Base-by-base conservation (phyloP, 2,888 invertebrate genomes). In the Palloptera scutellata region DNA sequence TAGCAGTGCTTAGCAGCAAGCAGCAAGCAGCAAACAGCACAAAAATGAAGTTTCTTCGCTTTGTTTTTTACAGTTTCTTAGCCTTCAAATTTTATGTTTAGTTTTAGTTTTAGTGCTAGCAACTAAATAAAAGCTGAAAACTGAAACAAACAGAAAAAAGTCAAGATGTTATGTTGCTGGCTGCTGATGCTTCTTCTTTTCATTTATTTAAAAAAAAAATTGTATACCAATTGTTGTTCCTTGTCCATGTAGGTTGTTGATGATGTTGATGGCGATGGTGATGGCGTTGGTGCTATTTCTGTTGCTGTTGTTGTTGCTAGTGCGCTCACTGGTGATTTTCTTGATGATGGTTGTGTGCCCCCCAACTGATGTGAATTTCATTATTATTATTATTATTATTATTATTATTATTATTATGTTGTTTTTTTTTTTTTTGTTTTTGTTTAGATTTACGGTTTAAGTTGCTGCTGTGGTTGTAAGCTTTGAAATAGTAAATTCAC, bases 331-430 rank as follows among this genome's bases (percentile, higher is more conserved):
- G 30, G 30, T 30, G 30, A 30, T 30, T 30, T 30, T 30, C 30
- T 30, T 30, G 30, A 30, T 30, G 30, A 30, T 30, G 30, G 30
- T 30, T 30, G 30, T 17, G 20, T 41, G 79, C 70, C 78, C 78
- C 78, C 78, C 78, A 77, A 78, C 79, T 74, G 79, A 71, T 78
- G 78, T 74, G 78, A 78, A 78, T 78, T 77, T 75, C 76, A 73
- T 70, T 63, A 67, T 67, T 61, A 67, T 45, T n/a, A n/a, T n/a
- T n/a, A n/a, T n/a, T n/a, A n/a, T n/a, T n/a, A n/a, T n/a, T n/a
- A n/a, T n/a, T n/a, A n/a, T n/a, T n/a, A n/a, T n/a, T n/a, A n/a
- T n/a, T 70, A 74, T 76, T 72, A 74, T 75, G 60, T 54, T 30
- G 61, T n/a, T 52, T 73, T 73, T 75, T 75, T 76, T 73, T 68